Conservation (phyloP, 2,888 invertebrate species). For the Caenorhabditis sp. region DNA sequence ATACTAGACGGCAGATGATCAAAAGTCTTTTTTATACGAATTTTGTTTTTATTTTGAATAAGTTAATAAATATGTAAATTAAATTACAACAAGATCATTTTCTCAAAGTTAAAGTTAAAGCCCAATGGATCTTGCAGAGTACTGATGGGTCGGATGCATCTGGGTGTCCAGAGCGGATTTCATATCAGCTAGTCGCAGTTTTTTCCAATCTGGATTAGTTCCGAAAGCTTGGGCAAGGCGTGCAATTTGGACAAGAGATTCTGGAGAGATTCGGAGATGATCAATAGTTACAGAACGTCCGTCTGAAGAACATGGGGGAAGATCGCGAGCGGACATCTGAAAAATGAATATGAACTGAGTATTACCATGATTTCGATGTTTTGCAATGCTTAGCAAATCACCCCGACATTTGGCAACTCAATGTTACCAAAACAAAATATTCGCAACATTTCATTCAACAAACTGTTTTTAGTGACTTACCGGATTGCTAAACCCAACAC, state of each 20-base stretch:
- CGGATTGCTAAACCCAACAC: slow-evolving; percentile 31
- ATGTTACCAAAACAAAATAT: too few relatives aligned
- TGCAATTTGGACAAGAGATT: slow-evolving; percentile 63
- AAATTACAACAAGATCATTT: too few relatives aligned
- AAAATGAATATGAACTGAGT: slow-evolving; percentile 1
- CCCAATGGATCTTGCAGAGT: slow-evolving; percentile 60
- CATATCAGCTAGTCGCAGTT: slow-evolving; percentile 53
- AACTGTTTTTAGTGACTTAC: slow-evolving; percentile 10
- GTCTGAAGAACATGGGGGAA: slow-evolving; percentile 59
- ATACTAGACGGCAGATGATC: too few relatives aligned
- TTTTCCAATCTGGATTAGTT: slow-evolving; percentile 62
- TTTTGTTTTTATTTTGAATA: too few relatives aligned
- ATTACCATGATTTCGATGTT: too few relatives aligned
- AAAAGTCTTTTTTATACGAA: background rate
- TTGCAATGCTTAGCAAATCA: too few relatives aligned
- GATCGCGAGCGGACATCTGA: slow-evolving; percentile 34
- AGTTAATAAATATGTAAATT: slow-evolving; percentile 19
- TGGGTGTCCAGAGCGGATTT: slow-evolving; percentile 46
- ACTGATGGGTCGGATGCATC: slow-evolving; percentile 61
- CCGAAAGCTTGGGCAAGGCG: slow-evolving; percentile 62
- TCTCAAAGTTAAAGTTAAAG: slow-evolving; percentile 20
- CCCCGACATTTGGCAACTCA: too few relatives aligned
- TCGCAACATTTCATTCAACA: too few relatives aligned
- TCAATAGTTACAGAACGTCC: slow-evolving; percentile 66
- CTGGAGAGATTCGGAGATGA: slow-evolving; percentile 62